Percentiles rank a stretch among this genome's conserved stretches.
Evolutionary conservation across 1,140 invertebrate species (phyloP).

Genomic region (Pomacea maculata): DNA sequence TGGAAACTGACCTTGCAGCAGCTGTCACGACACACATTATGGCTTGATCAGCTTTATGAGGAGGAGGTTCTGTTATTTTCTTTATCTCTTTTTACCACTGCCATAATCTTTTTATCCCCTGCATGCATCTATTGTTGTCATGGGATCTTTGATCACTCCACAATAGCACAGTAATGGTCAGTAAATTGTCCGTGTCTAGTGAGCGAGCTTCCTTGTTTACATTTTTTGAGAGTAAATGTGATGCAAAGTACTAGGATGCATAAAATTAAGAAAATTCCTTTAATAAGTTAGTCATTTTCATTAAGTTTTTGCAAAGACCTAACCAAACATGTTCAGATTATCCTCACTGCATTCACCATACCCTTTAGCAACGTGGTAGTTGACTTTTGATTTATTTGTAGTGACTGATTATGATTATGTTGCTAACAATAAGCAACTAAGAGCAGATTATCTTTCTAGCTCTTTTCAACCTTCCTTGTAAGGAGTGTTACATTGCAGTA

Average conservation of each 20-base stretch:
- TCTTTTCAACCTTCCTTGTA: neutral
- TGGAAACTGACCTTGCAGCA: conserved; percentile 89
- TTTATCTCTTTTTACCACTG: neutral
- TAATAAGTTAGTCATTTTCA: neutral
- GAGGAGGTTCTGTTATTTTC: conserved; percentile 46
- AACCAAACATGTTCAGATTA: too few relatives aligned
- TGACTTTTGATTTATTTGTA: too few relatives aligned
- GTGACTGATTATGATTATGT: too few relatives aligned
- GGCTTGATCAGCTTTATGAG: conserved; percentile 69
- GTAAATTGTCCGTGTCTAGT: neutral
- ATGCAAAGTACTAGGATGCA: too few relatives aligned
- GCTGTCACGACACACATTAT: conserved; percentile 78
- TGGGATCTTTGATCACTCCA: neutral
- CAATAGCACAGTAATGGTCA: too few relatives aligned
- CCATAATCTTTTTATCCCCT: neutral
- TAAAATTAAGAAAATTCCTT: too few relatives aligned
- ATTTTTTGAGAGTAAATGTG: too few relatives aligned
- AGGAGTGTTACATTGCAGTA: neutral
- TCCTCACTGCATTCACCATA: too few relatives aligned
- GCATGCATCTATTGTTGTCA: neutral
- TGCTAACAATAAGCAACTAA: too few relatives aligned
- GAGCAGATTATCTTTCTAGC: neutral
- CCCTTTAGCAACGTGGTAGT: too few relatives aligned
- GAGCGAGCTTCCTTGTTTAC: neutral
- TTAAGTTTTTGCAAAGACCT: neutral